Conservation (phyloP, 2,888 invertebrate genomes). For the Metopia argyrocephala region DNA sequence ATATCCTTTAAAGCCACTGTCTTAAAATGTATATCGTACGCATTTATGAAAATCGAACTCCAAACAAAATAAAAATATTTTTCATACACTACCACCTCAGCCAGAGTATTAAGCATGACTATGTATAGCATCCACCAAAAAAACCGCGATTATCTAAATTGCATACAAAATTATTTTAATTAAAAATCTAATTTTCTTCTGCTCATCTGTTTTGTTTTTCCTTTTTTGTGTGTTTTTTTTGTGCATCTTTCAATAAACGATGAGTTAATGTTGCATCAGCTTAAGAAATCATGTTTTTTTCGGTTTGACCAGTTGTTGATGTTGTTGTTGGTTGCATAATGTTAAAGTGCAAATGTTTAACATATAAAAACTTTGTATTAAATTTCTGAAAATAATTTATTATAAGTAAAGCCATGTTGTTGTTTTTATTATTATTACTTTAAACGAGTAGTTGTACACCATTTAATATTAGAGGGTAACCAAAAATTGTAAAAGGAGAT, state of each 20-base stretch:
- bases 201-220: not conserved
- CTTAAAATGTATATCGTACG: conserved; percentile 26
- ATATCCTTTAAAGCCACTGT: conserved; percentile 32
- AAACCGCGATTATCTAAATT: conserved; percentile 78
- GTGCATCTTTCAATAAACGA: no score
- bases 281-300: not conserved
- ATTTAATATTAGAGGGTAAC: not conserved
- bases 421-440: not conserved
- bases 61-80: conserved; percentile 27
- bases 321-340: conserved; percentile 19
- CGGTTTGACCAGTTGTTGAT: not conserved
- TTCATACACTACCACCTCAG: conserved; percentile 24
- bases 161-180: conserved; percentile 79
- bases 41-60: conserved; percentile 46
- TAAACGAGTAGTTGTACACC: not conserved
- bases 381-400: conserved; percentile 26
- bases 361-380: conserved; percentile 54
- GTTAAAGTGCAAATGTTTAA: conserved; percentile 65
- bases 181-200: conserved; percentile 78
- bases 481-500: not conserved
- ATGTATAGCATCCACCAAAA: conserved; percentile 25
- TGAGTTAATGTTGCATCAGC: not conserved
- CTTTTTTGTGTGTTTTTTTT: no score
- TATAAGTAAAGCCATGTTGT: not conserved
- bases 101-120: not conserved